Evolutionary conservation across 2,113 vertebrate species (phyloP).

Genomic region (Donacobius atricapilla): DNA sequence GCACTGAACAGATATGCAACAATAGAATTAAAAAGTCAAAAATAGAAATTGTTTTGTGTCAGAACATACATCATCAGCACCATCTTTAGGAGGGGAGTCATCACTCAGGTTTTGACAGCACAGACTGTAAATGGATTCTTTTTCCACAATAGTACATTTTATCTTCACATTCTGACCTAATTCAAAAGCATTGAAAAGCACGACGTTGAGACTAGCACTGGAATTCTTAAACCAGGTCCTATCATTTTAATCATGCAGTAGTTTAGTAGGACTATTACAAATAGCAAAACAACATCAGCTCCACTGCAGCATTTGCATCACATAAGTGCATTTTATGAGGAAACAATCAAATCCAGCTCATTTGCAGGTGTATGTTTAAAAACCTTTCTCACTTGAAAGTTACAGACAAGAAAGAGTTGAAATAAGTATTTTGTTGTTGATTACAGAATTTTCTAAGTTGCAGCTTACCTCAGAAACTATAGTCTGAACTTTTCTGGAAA

Average conservation of each 20-base stretch:
- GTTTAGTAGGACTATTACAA: neutral
- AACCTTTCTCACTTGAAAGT: too few relatives aligned
- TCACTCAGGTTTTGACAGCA: slow-evolving; percentile 23
- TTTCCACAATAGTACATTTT: neutral
- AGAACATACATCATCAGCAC: neutral
- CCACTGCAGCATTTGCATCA: neutral
- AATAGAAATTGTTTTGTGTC: neutral
- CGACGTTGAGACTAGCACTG: neutral
- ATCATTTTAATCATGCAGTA: neutral
- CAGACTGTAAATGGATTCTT: neutral
- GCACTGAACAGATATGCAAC: neutral
- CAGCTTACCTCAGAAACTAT: neutral
- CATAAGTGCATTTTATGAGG: neutral
- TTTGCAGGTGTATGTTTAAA: neutral
- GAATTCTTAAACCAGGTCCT: neutral
- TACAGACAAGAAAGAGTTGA: too few relatives aligned
- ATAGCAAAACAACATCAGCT: neutral
- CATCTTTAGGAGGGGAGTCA: neutral
- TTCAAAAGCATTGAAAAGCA: neutral
- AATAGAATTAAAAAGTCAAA: slow-evolving; percentile 3
- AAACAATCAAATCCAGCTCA: neutral
- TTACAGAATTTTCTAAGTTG: neutral
- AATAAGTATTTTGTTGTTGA: neutral
- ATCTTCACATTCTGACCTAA: neutral
- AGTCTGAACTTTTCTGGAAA: neutral